phyloP scores from a whole-genome alignment of 92 coral and sea anemone species.

The Pocillopora meandrina region DNA sequence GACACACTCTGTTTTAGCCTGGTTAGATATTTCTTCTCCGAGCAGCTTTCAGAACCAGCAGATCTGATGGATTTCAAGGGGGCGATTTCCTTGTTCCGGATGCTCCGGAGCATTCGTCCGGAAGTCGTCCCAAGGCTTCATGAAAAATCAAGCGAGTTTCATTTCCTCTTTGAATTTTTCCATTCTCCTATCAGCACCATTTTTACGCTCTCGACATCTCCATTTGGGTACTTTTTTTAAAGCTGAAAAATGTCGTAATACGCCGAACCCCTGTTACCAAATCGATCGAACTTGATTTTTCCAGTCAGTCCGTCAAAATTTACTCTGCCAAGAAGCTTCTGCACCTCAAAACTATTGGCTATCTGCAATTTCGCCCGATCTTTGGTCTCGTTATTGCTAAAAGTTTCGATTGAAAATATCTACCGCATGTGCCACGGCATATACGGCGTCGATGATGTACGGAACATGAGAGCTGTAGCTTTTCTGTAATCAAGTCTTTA shows the following conservation, averaged over 20 bases:
- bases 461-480: neutral
- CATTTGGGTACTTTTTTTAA: neutral
- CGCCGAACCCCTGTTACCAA: neutral
- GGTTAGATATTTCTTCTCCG: no score
- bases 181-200: neutral
- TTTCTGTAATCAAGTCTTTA: neutral
- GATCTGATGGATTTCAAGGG: no score
- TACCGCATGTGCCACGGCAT: slow-evolving; percentile 3
- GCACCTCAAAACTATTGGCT: neutral
- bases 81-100: slow-evolving; percentile 32
- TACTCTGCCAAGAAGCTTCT: neutral
- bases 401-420: neutral
- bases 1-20: no score
- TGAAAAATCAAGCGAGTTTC: neutral
- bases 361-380: neutral
- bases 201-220: neutral
- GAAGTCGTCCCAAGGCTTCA: neutral
- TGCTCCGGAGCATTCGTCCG: neutral
- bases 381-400: neutral
- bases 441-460: neutral
- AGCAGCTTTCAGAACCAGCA: no score
- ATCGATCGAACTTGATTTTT: neutral
- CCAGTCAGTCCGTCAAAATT: slow-evolving; percentile 8
- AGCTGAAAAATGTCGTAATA: slow-evolving; percentile 6
- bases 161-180: neutral